Evolutionary conservation across 2,113 vertebrate species (phyloP).

Genomic region (Sclerurus mexicanus): DNA sequence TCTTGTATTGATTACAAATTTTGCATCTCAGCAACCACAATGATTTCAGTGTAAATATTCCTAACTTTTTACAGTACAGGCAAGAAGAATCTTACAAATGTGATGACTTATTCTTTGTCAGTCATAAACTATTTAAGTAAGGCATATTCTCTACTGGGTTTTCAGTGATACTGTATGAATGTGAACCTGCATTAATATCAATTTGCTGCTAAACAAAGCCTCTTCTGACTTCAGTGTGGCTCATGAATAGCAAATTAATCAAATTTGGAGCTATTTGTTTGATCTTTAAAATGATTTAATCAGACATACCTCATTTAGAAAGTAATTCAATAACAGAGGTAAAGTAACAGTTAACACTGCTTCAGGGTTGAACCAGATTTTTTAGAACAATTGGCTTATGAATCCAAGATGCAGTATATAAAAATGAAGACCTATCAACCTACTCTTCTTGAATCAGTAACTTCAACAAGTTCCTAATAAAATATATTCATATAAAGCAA

Average conservation of each 20-base stretch:
- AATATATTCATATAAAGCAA: neutral
- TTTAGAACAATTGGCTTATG: conserved; percentile 10
- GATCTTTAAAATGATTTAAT: conserved; percentile 27
- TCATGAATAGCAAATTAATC: conserved; percentile 48
- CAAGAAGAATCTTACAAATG: neutral
- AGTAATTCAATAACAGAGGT: conserved; percentile 47
- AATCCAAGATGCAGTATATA: neutral
- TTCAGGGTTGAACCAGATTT: neutral
- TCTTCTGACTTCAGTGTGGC: neutral
- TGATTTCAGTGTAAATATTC: neutral
- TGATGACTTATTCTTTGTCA: neutral
- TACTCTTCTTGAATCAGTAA: neutral
- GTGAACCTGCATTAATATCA: conserved; percentile 5
- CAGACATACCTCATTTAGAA: conserved; percentile 21
- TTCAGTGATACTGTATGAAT: neutral
- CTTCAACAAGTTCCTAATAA: neutral
- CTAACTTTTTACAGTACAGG: neutral
- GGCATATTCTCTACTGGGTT: neutral
- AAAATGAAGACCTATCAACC: neutral
- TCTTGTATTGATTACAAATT: neutral
- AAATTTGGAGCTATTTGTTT: conserved; percentile 21
- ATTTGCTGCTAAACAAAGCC: conserved; percentile 27
- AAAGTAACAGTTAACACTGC: conserved; percentile 28
- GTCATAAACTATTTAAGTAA: neutral
- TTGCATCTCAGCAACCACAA: neutral